A percentile compares a stretch with the other conserved stretches of the same genome.
These are phyloP conservation scores for Fissipunctia ypsillon DNA, from an alignment of 2,888 invertebrate species.

Conservation along the genomic window DNA sequence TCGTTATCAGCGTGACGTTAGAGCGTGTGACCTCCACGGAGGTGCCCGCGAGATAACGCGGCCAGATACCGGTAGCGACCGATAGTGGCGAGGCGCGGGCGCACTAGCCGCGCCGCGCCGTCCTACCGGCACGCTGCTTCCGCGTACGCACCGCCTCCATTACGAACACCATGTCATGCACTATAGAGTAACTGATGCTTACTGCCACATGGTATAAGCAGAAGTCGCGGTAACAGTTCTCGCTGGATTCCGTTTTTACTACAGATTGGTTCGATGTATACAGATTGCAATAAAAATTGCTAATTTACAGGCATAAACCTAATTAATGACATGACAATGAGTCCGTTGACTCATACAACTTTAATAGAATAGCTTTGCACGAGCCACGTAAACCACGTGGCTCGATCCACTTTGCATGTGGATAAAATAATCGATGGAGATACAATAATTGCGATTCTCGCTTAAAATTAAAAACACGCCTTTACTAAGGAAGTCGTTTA, in stretches of 20 bases:
- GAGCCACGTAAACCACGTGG: too few relatives aligned
- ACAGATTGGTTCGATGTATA: too few relatives aligned
- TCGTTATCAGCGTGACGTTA: constrained; percentile 90
- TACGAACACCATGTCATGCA: constrained; percentile 6
- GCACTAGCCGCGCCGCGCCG: constrained; percentile 59
- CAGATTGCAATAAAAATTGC: neutral
- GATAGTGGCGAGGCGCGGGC: constrained; percentile 79
- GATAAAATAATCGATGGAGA: neutral
- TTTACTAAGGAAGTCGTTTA: neutral
- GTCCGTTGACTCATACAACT: neutral
- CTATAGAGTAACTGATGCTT: neutral
- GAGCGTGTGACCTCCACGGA: constrained; percentile 87
- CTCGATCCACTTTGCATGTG: neutral
- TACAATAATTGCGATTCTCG: neutral
- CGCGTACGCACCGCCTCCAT: constrained; percentile 53
- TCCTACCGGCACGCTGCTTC: constrained; percentile 60
- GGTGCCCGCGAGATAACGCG: constrained; percentile 87
- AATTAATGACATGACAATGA: neutral
- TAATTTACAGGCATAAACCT: neutral
- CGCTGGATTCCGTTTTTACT: neutral
- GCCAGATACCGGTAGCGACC: constrained; percentile 85
- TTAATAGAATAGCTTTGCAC: neutral
- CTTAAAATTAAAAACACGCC: neutral
- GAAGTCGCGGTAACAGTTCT: neutral
- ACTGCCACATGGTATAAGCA: neutral